Evolutionary conservation across 2,113 vertebrate genomes (phyloP), one percentile per base, ranked within the genome.

Genomic region (Chascanopsetta lugubris): DNA sequence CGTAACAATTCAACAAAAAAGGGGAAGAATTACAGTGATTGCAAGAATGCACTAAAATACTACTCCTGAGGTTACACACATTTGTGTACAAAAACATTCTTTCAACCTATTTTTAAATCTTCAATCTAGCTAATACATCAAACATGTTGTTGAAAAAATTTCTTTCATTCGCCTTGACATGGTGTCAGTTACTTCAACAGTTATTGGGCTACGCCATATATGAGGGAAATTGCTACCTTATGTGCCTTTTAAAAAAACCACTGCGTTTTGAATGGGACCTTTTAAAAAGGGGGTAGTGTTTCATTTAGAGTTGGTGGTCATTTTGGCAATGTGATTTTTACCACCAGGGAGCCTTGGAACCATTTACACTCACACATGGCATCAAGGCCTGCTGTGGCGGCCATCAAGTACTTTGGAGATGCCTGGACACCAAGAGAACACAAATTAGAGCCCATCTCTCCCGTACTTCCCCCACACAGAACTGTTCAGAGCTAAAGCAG

Each of bases 291-390:
- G 77, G 77, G 78, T 80, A 76, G 87, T 84, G 90, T 90, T 85
- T 85, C 85, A 86, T 92, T 92, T 90, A 76, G 58, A 83, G 84
- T 84, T 87, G 85, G 88, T 90, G 90, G 90, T 92, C 89, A 91
- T 85, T 89, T 63, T 75, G 86, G 80, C 83, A 66, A 85, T 69
- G 79, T 36, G 73, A 89, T 82, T 88, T 38, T 87, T 85, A 89
- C 88, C 88, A 82, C 88, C 83, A 56, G 55, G 69, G 69, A 85
- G 78, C 85, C 83, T 90, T 91, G 85, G 89, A 90, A 85, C 75
- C 87, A 89, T 90, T 89, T 85, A 72, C 77, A 76, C 90, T 87
- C 88, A 91, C 90, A 92, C 87, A 92, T 92, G 92, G 91, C 87
- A 88, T 87, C 88, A 92, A 91, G 87, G 84, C 85, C 77, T 61